Evolutionary conservation across 2,797 vertebrate genomes (phyloP), one percentile per base, ranked within the genome.

Genomic region (Liparis tanakae): DNA sequence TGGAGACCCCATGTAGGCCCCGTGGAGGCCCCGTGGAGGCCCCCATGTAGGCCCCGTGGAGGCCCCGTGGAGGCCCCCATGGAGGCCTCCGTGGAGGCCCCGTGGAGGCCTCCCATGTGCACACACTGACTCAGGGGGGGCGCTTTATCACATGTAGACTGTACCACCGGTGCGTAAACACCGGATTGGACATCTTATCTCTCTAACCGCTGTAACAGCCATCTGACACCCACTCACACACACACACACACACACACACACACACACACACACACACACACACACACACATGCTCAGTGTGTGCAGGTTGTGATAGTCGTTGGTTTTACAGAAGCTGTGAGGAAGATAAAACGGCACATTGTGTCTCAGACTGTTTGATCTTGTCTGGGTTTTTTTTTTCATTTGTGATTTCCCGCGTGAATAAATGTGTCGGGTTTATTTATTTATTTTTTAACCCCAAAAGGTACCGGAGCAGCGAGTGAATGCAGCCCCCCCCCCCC

Each of bases 141-240:
- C 68, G 57, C 78, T 85, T 82, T 82, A 84, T 88, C 80, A 80
- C 67, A 82, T 82, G 81, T 83, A 77, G 88, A 87, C 84, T 68
- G 56, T 85, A 88, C 86, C 78, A 68, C 71, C 78, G 46, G 71
- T 76, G 61, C 22, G 71, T 81, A 91, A 93, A 93, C 90, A 93
- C 22, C 79, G 81, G 79, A 67, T 64, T 76, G 92, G 77, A 94
- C 92, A 92, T 89, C 89, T 92, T 93, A 93, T 94, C 92, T 89
- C 20, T 82, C 71, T 86, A 85, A 91, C 87, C 72, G 63, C 77
- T 89, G 85, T 88, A 82, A 77, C 83, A 81, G 83, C 87, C 90
- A 74, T 81, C 80, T 80, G 70, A 70, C 61, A 64, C 78, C 60
- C 55, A 60, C 50, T 60, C 55, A 60, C 51, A 39, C 5, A 51